Evolutionary conservation across 2,113 vertebrate species (phyloP).

Genomic region (Aptenodytes patagonicus): DNA sequence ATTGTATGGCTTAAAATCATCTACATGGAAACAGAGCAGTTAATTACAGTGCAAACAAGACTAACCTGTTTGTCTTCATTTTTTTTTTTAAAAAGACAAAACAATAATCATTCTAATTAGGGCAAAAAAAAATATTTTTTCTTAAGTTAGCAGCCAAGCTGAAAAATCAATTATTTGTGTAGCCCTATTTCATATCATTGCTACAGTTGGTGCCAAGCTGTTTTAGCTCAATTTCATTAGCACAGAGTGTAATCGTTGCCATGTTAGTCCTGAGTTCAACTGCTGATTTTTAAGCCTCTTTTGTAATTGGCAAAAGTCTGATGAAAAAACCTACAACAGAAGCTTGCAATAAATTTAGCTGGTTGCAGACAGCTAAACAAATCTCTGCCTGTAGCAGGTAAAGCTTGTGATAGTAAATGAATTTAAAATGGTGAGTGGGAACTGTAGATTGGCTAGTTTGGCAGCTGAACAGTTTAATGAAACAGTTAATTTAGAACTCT

Average conservation of each 20-base stretch:
- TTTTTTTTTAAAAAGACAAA: background rate
- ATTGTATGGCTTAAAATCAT: background rate
- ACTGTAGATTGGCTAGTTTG: background rate
- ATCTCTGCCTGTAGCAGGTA: background rate
- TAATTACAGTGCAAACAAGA: background rate
- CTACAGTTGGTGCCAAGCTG: background rate
- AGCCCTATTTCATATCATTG: background rate
- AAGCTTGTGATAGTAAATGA: background rate
- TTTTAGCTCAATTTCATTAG: background rate
- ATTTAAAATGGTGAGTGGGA: background rate
- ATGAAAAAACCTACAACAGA: background rate
- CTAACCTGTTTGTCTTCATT: background rate
- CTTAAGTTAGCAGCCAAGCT: background rate
- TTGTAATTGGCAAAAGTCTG: background rate
- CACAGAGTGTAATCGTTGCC: background rate
- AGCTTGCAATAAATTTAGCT: background rate
- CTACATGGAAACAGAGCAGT: background rate
- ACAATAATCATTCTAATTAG: background rate
- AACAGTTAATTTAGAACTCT: background rate
- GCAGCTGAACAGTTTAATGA: background rate
- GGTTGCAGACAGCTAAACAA: background rate
- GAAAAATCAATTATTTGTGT: background rate
- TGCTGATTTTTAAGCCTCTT: background rate
- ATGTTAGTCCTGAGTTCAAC: background rate
- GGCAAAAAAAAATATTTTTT: rapidly evolving